Base-by-base conservation (phyloP, 1,140 invertebrate genomes). In the Sminthurides bifidus region DNA sequence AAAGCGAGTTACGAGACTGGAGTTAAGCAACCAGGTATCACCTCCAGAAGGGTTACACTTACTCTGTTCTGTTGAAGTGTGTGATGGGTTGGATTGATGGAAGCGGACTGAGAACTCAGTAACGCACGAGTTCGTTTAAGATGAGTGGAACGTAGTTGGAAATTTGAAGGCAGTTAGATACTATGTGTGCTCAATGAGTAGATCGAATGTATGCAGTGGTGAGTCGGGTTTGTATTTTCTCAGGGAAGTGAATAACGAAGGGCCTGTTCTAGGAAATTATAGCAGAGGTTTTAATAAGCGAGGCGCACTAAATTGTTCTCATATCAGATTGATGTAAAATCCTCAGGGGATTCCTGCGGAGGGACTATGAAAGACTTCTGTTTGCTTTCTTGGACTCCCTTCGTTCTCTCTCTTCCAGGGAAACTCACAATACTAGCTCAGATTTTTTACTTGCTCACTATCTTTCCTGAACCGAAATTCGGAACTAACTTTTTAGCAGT, bases 321-420 rank as follows among this genome's bases (percentile, higher is more conserved):
- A 61, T 48, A 58, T 48, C 44, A 58, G 46, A 58, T 58, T 58
- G 52, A n/a, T 41, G 21, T 37, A 48, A 8, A 58, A 24, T 49
- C 60, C 56, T 46, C 31, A 27, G 52, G 49, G 54, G 45, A 52
- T 55, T 41, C 33, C 51, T 29, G 24, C 45, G 33, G 30, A 33
- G 19, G 19, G n/a, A n/a, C n/a, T n/a, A 21, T 8, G 23, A 45
- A 21, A 38, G 19, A 29, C 24, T 49, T 59, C 59, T 54, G 51
- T 58, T 55, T 55, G 52, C 54, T 60, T 49, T 63, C n/a, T 45
- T 43, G 35, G 37, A 54, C 54, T 57, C 61, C 45, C 56, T 45
- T 30, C 37, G 51, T 52, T 52, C 41, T 54, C 51, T 58, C 48
- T 54, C 54, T 46, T 35, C 43, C 52, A n/a, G n/a, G n/a, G n/a